Percentiles rank a stretch among this genome's conserved stretches.
phyloP scores from a whole-genome alignment of 2,888 invertebrate genomes.

The Anticlea derivata region DNA sequence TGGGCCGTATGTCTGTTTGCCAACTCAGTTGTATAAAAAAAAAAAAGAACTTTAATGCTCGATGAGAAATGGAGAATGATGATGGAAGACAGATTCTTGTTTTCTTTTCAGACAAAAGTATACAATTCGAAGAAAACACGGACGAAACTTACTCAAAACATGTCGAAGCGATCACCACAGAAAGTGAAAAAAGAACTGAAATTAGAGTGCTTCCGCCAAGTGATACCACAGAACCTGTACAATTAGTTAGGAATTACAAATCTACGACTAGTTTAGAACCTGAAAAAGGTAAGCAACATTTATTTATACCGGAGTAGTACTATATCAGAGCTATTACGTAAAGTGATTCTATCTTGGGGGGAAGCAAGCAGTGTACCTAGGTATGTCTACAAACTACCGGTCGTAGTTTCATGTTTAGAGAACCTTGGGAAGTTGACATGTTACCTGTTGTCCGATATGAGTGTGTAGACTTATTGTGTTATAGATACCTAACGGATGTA shows the following conservation, averaged over 20 bases:
- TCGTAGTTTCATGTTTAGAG: slow-evolving; percentile 35
- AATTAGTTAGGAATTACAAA: slow-evolving; percentile 66
- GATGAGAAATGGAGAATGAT: too few relatives aligned
- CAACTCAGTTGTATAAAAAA: too few relatives aligned
- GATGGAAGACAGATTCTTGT: too few relatives aligned
- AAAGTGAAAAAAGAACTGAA: slow-evolving; percentile 46
- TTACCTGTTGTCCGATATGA: slow-evolving; percentile 35
- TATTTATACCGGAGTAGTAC: background rate
- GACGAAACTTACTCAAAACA: slow-evolving; percentile 29
- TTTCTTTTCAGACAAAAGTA: slow-evolving; percentile 55
- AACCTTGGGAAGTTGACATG: slow-evolving; percentile 34
- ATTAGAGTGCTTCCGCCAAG: slow-evolving; percentile 67
- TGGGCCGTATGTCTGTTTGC: too few relatives aligned
- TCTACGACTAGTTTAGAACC: slow-evolving; percentile 47
- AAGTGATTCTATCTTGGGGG: slow-evolving; percentile 21
- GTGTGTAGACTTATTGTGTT: slow-evolving; percentile 12
- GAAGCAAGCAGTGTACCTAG: slow-evolving; percentile 17
- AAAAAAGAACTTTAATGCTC: too few relatives aligned
- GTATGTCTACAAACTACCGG: slow-evolving; percentile 27
- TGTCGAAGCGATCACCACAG: slow-evolving; percentile 28
- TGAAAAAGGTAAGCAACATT: slow-evolving; percentile 50
- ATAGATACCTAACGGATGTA: slow-evolving; percentile 18
- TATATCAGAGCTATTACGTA: slow-evolving; percentile 6
- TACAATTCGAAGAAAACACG: slow-evolving; percentile 48
- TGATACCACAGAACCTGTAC: slow-evolving; percentile 65